These are phyloP conservation scores for Eristalis pertinax DNA, from an alignment of 2,888 invertebrate species.

Conservation along the genomic window DNA sequence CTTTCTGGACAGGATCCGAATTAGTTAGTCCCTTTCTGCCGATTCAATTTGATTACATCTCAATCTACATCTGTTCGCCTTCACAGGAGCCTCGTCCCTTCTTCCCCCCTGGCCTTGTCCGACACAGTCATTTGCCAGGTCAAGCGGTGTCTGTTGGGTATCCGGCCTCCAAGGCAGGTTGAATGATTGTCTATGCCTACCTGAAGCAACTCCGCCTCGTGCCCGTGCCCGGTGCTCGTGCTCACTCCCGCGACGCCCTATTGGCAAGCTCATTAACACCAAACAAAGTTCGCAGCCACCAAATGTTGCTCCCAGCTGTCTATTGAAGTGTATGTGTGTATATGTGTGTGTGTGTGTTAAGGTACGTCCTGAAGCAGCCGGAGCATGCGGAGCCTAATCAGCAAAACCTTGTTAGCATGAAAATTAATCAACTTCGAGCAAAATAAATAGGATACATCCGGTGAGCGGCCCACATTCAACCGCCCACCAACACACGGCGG, in stretches of 20 bases:
- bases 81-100: background rate
- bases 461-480: background rate
- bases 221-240: too few species aligned
- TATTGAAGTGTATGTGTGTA: background rate
- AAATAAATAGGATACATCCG: slow-evolving; percentile 66
- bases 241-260: background rate
- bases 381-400: slow-evolving; percentile 57
- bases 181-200: slow-evolving; percentile 38
- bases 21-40: slow-evolving; percentile 42
- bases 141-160: slow-evolving; percentile 2
- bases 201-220: slow-evolving; percentile 10
- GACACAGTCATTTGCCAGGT: slow-evolving; percentile 24
- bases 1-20: slow-evolving; percentile 32
- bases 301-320: slow-evolving; percentile 26
- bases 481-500: background rate
- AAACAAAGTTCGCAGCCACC: slow-evolving; percentile 57
- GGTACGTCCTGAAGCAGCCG: background rate
- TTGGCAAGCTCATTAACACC: slow-evolving; percentile 65
- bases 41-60: slow-evolving; percentile 61
- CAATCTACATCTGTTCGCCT: slow-evolving; percentile 42
- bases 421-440: slow-evolving; percentile 70
- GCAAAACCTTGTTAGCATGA: slow-evolving; percentile 70
- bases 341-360: too few species aligned
- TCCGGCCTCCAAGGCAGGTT: background rate
- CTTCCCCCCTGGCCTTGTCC: background rate